Evolutionary conservation across 30 jellyfish, hydroid and myxozoan species (phyloP), one percentile per base, ranked within the genome.

Genomic region (Hydractinia echinata): DNA sequence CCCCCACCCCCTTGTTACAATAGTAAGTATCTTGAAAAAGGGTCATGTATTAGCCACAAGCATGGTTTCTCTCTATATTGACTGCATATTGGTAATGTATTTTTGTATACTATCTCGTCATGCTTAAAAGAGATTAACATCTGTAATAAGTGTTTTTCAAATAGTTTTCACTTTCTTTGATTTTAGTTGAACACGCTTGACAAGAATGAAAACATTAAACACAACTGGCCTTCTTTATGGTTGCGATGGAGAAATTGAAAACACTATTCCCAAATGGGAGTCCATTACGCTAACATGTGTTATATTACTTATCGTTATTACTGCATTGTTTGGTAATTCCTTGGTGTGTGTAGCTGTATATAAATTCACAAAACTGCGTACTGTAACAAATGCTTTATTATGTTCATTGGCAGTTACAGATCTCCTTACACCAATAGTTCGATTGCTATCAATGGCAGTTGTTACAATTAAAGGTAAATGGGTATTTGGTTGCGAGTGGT

Each of bases 401-500:
- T 85, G 82, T 72, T 90, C 97, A 6, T 82, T 90, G 50, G 97
- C 94, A 39, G 18, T 90, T 4, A 90, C 97, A 0, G 97, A 90
- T 55, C 64, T 90, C 51, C 82, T 90, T 8, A 82, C 94, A 55
- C 97, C 97, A 61, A 72, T 90, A 20, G 89, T 77, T 7, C 84
- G 97, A 9, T 83, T 90, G 4, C 77, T 85, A 5, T 85, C 71
- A 60, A 77, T 82, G 52, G 95, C 94, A 54, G 66, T 90, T 16
- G 62, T 95, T 68, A 81, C 79, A 94, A 53, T 90, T 18, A 82
- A 83, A 66, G 72, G 49, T 55, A 77, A 77, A 49, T 90, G 97
- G 97, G 66, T 85, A 8, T 86, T 90, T 82, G 97, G 97, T 76
- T 90, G 97, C 83, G 53, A 79, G 14, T 90, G 95, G 95, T 90